Conservation (phyloP, 2,113 vertebrate genomes). For the Erythrocercus mccallii region DNA sequence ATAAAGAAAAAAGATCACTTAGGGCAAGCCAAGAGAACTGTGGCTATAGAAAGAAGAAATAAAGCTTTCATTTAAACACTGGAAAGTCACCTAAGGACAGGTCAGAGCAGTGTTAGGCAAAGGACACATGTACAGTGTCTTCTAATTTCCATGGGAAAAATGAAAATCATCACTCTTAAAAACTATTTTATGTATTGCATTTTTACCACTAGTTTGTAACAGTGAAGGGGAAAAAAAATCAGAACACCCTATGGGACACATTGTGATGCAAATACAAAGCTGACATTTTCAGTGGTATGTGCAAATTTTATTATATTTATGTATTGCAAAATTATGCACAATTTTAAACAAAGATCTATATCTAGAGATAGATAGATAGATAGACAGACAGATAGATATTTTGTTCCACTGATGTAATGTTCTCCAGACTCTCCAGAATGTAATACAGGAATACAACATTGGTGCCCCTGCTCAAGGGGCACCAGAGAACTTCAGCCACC, state of each 20-base stretch:
- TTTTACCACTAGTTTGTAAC: not conserved
- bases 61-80: not conserved
- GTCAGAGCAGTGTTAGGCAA: not conserved
- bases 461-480: not conserved
- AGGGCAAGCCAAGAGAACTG: not conserved
- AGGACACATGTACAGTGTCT: not conserved
- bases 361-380: not conserved
- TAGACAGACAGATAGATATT: not conserved
- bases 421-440: not conserved
- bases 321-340: too few relatives aligned
- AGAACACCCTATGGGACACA: not conserved
- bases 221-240: not conserved
- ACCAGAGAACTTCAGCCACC: not conserved
- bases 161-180: not conserved
- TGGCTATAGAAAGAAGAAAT: not conserved
- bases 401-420: not conserved
- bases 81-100: constrained; percentile 42
- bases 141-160: not conserved
- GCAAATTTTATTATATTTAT: too few relatives aligned
- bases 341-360: not conserved
- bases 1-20: not conserved
- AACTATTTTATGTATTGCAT: not conserved
- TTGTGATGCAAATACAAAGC: not conserved
- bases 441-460: not conserved
- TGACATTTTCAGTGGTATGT: not conserved